Evolutionary conservation across 35 echinoderm and acorn worm species (phyloP).

Genomic region (Diadema setosum): DNA sequence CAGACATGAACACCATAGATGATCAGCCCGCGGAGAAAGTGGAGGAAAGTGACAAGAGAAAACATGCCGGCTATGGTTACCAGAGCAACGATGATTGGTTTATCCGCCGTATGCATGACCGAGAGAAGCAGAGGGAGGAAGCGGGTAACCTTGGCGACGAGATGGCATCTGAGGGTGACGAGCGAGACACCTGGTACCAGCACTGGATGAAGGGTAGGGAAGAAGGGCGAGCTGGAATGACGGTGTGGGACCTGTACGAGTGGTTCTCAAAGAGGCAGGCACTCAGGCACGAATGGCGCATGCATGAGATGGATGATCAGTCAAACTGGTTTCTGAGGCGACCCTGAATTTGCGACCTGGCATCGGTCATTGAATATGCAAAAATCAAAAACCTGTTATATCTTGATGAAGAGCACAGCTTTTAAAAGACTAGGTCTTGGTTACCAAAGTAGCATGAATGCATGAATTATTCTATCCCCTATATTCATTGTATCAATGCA

Average conservation of each 20-base stretch:
- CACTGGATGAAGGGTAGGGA: constrained; percentile 55
- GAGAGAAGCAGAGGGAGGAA: constrained; percentile 29
- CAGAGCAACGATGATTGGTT: constrained; percentile 87
- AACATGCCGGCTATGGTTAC: constrained; percentile 51
- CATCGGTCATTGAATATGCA: no score
- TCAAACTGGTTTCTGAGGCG: constrained; percentile 86
- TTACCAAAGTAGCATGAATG: no score
- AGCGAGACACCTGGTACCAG: constrained; percentile 68
- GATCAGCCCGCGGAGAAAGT: background rate
- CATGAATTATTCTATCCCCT: no score
- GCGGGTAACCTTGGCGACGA: background rate
- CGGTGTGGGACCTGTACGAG: constrained; percentile 94
- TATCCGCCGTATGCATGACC: constrained; percentile 55
- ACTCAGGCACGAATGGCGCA: constrained; percentile 39
- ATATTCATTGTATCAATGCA: no score
- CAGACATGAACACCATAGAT: constrained; percentile 4
- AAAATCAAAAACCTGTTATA: no score
- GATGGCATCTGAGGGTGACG: background rate
- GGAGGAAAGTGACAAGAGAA: constrained; percentile 9
- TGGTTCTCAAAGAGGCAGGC: constrained; percentile 79
- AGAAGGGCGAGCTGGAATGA: constrained; percentile 63
- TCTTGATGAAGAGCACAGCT: no score
- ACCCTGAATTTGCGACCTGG: constrained; percentile 45
- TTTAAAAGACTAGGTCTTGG: no score
- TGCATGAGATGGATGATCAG: constrained; percentile 78